phyloP scores from a whole-genome alignment of 2,113 vertebrate species.

The Cygnus atratus region DNA sequence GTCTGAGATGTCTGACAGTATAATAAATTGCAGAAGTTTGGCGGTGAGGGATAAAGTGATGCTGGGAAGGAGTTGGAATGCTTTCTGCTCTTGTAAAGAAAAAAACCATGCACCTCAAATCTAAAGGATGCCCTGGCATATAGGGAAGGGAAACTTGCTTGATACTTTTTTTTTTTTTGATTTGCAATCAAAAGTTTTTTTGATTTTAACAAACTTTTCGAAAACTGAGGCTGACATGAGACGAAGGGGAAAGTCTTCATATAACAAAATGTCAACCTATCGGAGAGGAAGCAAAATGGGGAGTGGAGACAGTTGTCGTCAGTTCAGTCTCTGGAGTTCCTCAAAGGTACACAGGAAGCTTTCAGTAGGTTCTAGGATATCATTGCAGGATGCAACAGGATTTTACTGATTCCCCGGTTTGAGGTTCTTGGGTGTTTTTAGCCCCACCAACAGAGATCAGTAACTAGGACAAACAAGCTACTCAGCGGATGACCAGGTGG shows the following conservation, averaged over 20 bases:
- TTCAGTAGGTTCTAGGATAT: neutral
- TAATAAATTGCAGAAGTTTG: neutral
- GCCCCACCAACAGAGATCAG: slow-evolving; percentile 37
- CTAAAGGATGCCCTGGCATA: neutral
- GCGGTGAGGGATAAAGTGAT: no score
- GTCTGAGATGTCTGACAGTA: neutral
- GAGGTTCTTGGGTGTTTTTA: slow-evolving; percentile 16
- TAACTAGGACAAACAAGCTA: slow-evolving; percentile 26
- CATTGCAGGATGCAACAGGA: slow-evolving; percentile 39
- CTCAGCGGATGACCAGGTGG: neutral
- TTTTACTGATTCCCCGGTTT: neutral
- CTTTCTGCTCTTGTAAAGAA: neutral
- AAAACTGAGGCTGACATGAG: neutral
- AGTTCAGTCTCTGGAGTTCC: neutral
- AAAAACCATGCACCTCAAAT: neutral
- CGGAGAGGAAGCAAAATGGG: no score
- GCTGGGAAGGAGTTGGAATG: neutral
- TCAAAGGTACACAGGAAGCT: neutral
- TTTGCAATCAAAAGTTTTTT: no score
- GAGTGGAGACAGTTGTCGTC: neutral
- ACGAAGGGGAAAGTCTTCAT: no score
- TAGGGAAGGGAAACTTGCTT: neutral
- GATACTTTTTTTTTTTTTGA: neutral
- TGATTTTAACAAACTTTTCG: neutral
- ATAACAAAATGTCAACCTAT: neutral